A percentile compares a stretch with the other conserved stretches of the same genome.
phyloP scores from a whole-genome alignment of 2,797 vertebrate species.

The Limosa lapponica region DNA sequence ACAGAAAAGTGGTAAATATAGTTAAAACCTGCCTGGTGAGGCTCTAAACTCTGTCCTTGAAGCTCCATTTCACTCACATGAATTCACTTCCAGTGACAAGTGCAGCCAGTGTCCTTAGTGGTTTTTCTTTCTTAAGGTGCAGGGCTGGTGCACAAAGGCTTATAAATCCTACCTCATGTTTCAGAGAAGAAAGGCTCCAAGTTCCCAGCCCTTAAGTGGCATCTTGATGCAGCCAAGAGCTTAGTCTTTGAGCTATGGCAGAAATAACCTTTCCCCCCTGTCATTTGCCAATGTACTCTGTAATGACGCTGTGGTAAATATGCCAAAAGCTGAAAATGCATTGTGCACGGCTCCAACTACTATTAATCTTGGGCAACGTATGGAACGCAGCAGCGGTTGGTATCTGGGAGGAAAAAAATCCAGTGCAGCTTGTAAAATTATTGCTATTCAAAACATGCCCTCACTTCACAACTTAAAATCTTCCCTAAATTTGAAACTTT shows the following conservation, averaged over 20 bases:
- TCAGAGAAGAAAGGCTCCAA: not conserved
- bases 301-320: not conserved
- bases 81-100: not conserved
- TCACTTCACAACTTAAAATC: not conserved
- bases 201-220: not conserved
- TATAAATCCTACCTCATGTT: not conserved
- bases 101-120: not conserved
- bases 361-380: not conserved
- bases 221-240: not conserved
- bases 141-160: not conserved
- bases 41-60: not conserved
- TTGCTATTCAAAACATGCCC: not conserved
- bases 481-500: not conserved
- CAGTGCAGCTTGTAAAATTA: not conserved
- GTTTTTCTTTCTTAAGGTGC: not conserved
- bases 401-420: not conserved
- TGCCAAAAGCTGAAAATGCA: not conserved
- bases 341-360: not conserved
- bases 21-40: not conserved
- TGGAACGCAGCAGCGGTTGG: not conserved
- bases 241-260: not conserved
- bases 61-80: not conserved
- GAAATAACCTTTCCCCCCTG: not conserved
- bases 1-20: not conserved
- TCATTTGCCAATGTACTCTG: not conserved